A percentile compares a stretch with the other conserved stretches of the same genome.
Conservation (phyloP, 2,888 invertebrate species). For the Apantesis nais region DNA sequence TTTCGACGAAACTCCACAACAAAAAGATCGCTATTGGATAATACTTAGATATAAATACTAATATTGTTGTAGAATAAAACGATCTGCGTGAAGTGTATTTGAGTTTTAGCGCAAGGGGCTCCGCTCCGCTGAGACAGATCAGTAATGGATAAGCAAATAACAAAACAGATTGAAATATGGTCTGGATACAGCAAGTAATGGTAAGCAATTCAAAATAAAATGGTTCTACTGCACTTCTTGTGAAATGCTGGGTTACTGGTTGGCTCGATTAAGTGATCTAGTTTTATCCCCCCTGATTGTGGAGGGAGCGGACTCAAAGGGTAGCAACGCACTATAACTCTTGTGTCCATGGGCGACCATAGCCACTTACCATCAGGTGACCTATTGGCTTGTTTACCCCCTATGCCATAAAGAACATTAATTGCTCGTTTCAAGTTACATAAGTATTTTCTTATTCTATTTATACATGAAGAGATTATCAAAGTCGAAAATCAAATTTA, state of each 20-base stretch:
- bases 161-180: neutral
- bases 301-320: too few relatives aligned
- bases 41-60: slow-evolving; percentile 37
- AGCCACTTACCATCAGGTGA: too few relatives aligned
- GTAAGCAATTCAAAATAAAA: neutral
- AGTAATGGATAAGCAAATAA: neutral
- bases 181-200: neutral
- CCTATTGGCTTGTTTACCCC: too few relatives aligned
- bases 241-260: neutral
- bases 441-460: too few relatives aligned
- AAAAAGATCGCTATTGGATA: slow-evolving; percentile 32
- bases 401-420: too few relatives aligned
- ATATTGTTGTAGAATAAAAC: slow-evolving; percentile 8
- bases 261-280: too few relatives aligned
- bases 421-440: too few relatives aligned
- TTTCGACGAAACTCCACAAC: slow-evolving; percentile 26
- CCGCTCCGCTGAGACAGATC: neutral
- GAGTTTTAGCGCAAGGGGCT: neutral
- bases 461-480: too few relatives aligned
- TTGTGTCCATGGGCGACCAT: too few relatives aligned
- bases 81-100: neutral
- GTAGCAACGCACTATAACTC: too few relatives aligned
- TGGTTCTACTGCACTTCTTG: neutral
- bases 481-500: too few relatives aligned
- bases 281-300: too few relatives aligned